Conservation (phyloP, 2,113 vertebrate genomes). For the Puntigrus tetrazona region DNA sequence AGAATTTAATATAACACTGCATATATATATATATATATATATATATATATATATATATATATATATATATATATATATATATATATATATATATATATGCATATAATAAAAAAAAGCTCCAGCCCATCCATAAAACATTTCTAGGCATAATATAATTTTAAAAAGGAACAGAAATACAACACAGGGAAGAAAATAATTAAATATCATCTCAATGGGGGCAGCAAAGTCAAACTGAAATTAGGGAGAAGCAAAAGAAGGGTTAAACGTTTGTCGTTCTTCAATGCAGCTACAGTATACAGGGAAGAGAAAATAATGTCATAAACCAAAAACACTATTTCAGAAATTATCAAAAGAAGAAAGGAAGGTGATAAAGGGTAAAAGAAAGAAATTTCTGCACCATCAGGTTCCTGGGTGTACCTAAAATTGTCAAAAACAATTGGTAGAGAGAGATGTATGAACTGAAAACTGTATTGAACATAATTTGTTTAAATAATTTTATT, state of each 20-base stretch:
- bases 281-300: slow-evolving; percentile 26
- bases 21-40: too few relatives aligned
- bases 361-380: background rate
- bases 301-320: slow-evolving; percentile 22
- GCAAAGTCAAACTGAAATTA: slow-evolving; percentile 3
- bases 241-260: background rate
- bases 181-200: background rate
- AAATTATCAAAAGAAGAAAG: background rate
- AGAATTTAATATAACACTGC: too few relatives aligned
- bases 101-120: too few relatives aligned
- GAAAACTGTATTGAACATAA: background rate
- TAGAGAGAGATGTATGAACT: background rate
- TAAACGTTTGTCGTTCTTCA: background rate
- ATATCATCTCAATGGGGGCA: background rate
- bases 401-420: background rate
- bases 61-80: too few relatives aligned
- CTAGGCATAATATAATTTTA: background rate
- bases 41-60: background rate
- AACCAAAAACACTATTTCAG: slow-evolving; percentile 7
- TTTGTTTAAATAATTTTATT: background rate
- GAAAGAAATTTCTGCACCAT: background rate
- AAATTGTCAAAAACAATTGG: background rate
- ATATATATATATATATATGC: background rate
- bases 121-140: background rate
- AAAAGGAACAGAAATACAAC: background rate